Conservation (phyloP, 2,113 vertebrate genomes). For the Peromyscus maniculatus region DNA sequence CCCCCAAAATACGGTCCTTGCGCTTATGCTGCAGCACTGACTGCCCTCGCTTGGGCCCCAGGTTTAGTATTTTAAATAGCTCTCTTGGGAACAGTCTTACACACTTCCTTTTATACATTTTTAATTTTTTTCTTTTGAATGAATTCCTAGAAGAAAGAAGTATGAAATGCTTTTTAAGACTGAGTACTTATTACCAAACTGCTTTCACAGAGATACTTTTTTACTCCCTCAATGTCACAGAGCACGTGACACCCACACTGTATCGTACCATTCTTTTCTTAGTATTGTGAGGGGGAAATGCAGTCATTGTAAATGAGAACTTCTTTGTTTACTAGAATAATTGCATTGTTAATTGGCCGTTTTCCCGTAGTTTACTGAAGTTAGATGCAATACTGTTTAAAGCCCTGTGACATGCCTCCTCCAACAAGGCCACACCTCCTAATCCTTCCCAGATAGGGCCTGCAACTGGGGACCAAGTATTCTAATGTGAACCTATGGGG, state of each 20-base stretch:
- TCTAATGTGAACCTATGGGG: too few relatives aligned
- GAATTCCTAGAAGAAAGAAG: constrained; percentile 18
- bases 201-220: neutral
- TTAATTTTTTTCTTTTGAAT: constrained; percentile 37
- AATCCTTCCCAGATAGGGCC: too few relatives aligned
- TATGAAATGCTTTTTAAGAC: constrained; percentile 24
- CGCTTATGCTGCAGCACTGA: too few relatives aligned
- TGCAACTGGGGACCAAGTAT: too few relatives aligned
- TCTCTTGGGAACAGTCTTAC: neutral
- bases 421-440: too few relatives aligned
- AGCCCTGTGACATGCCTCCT: neutral
- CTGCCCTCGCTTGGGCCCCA: neutral
- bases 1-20: too few relatives aligned
- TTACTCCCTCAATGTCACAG: neutral
- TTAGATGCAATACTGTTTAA: constrained; percentile 50
- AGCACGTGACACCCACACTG: neutral
- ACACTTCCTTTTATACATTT: neutral
- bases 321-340: constrained; percentile 5
- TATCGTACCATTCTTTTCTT: neutral
- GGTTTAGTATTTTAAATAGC: constrained; percentile 34
- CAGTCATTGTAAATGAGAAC: constrained; percentile 34
- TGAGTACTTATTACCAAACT: neutral
- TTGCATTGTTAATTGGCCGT: neutral
- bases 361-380: constrained; percentile 43
- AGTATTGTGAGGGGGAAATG: neutral